Conservation (phyloP, 1,140 invertebrate genomes). For the Drosophila bipectinata region DNA sequence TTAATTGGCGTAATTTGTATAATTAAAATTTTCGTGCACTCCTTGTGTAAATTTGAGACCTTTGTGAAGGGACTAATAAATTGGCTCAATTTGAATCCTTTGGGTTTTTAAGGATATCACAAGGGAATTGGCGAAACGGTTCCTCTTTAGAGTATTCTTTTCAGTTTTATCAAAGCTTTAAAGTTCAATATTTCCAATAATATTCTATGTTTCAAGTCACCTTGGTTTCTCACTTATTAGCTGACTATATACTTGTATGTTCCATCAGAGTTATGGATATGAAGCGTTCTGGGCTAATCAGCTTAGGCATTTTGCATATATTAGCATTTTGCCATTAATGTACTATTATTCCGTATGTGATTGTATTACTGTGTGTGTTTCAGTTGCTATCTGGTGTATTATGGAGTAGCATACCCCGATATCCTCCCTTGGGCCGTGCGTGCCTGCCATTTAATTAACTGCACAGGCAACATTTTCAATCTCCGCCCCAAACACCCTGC, state of each 20-base stretch:
- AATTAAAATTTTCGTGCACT: conserved; percentile 65
- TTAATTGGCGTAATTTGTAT: conserved; percentile 75
- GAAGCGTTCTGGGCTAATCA: conserved; percentile 46
- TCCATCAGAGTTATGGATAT: conserved; percentile 12
- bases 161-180: too few relatives aligned
- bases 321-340: conserved; percentile 49
- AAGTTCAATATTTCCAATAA: too few relatives aligned
- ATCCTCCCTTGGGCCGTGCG: conserved; percentile 34
- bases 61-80: conserved; percentile 34
- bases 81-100: conserved; percentile 36
- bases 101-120: conserved; percentile 2
- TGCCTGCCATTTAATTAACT: conserved; percentile 73
- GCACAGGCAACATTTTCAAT: conserved; percentile 57
- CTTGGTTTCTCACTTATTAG: conserved; percentile 7
- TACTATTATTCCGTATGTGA: conserved; percentile 24
- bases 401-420: conserved; percentile 21
- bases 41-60: conserved; percentile 45
- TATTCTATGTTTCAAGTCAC: background rate
- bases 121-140: background rate
- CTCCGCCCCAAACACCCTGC: conserved; percentile 15
- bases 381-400: conserved; percentile 15
- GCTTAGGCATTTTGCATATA: conserved; percentile 48
- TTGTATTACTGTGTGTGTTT: conserved; percentile 11
- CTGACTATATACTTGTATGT: conserved; percentile 10
- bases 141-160: too few relatives aligned